phyloP scores from a whole-genome alignment of 2,888 invertebrate genomes.

The Alloscopus bannaensis region DNA sequence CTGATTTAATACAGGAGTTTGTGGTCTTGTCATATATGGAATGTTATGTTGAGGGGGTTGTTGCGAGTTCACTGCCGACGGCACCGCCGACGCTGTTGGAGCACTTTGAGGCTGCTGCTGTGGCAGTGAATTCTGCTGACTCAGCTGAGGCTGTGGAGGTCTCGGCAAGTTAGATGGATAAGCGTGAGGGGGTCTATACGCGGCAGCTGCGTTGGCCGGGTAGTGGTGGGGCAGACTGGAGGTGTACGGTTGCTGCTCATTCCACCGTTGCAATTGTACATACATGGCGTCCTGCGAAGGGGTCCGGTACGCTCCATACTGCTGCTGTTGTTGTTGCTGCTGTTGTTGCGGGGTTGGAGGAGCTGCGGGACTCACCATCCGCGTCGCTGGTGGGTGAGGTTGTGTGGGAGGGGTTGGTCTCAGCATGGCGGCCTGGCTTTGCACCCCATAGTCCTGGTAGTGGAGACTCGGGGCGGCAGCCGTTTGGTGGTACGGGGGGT shows the following conservation, averaged over 20 bases:
- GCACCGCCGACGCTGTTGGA: conserved; percentile 71
- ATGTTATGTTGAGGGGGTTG: conserved; percentile 74
- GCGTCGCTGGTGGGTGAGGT: conserved; percentile 67
- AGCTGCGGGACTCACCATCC: conserved; percentile 69
- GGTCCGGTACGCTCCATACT: conserved; percentile 65
- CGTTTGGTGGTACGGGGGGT: conserved; percentile 71
- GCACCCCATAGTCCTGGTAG: conserved; percentile 72
- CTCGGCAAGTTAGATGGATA: conserved; percentile 71
- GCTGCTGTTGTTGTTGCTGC: conserved; percentile 67
- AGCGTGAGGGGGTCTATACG: conserved; percentile 71
- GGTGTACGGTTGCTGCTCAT: conserved; percentile 74
- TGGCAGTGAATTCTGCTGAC: conserved; percentile 76
- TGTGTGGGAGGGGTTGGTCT: conserved; percentile 66
- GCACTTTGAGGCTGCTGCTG: conserved; percentile 75
- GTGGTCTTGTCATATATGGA: conserved; percentile 72
- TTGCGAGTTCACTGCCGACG: conserved; percentile 74
- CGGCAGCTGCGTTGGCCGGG: conserved; percentile 70
- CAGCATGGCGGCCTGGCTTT: conserved; percentile 70
- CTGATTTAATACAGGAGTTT: conserved; percentile 68
- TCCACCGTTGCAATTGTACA: conserved; percentile 72
- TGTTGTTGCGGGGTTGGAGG: conserved; percentile 57
- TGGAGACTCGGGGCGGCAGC: conserved; percentile 70
- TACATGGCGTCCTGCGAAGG: conserved; percentile 71
- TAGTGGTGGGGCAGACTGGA: conserved; percentile 74
- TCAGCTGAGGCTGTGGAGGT: conserved; percentile 70